Percentiles rank a stretch among this genome's conserved stretches.
Conservation (phyloP, 2,888 invertebrate genomes). For the Idaea aversata region DNA sequence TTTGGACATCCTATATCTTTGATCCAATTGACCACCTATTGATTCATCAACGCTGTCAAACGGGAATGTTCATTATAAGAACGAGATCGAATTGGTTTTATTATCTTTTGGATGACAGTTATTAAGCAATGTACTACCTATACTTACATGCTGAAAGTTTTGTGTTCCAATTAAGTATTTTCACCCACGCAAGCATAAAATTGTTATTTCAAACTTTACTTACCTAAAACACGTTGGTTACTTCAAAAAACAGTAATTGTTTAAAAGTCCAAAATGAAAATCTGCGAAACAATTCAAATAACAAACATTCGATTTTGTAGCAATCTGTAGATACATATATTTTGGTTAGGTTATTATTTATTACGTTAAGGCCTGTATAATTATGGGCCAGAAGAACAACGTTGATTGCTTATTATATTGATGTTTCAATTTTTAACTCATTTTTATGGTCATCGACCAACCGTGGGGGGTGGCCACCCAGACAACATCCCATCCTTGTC, state of each 20-base stretch:
- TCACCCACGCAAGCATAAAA: too few species aligned
- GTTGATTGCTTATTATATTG: slow-evolving; percentile 81
- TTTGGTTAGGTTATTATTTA: slow-evolving; percentile 68
- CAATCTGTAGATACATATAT: slow-evolving; percentile 49
- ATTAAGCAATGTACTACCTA: not conserved
- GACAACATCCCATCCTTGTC: slow-evolving; percentile 57
- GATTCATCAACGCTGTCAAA: slow-evolving; percentile 9
- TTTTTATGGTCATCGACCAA: slow-evolving; percentile 81
- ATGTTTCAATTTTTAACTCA: slow-evolving; percentile 81
- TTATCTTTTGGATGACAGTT: slow-evolving; percentile 1
- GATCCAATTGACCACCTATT: slow-evolving; percentile 4
- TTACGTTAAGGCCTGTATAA: slow-evolving; percentile 71
- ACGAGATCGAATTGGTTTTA: not conserved
- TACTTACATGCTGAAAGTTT: not conserved
- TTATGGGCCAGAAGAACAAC: slow-evolving; percentile 64
- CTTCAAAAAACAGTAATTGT: not conserved
- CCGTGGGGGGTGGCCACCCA: slow-evolving; percentile 81
- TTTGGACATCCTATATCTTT: not conserved
- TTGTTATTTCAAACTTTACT: too few species aligned
- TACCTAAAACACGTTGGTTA: too few species aligned
- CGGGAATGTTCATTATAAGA: not conserved
- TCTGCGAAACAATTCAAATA: slow-evolving; percentile 18
- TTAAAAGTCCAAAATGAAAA: slow-evolving; percentile 13
- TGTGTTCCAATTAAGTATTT: too few species aligned
- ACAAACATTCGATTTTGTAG: slow-evolving; percentile 45